Evolutionary conservation across 1,140 invertebrate genomes (phyloP), one percentile per base, ranked within the genome.

Genomic region (Cydia fagiglandana): DNA sequence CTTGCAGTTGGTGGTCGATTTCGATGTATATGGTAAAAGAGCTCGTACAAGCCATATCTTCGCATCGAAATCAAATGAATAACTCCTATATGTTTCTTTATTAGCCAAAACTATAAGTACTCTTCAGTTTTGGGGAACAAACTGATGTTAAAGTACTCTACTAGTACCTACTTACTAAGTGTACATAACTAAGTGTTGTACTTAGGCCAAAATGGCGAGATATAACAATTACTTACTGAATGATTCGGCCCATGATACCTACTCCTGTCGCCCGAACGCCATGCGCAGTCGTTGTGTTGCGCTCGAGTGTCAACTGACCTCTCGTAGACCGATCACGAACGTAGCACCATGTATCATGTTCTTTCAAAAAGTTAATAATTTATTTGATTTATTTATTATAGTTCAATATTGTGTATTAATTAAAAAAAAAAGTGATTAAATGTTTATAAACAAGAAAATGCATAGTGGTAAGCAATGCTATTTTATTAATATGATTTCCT

Each of bases 161-260:
- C 30, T 30, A 30, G 30, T 30, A 30, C 3, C n/a, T n/a, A n/a
- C 24, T 24, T 24, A 24, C 24, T 24, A 24, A 30, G 30, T 30
- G 30, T 30, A 30, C 24, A 24, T 24, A 24, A n/a, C n/a, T n/a
- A n/a, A 30, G 2, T 30, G 30, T 81, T 83, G 77, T 84, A 80
- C 81, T 83, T 87, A 75, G 80, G 86, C 50, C 79, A 76, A 66
- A 85, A 81, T 3, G 68, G 73, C 68, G 47, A n/a, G 74, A 68
- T 74, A 70, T 76, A 38, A 77, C 76, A 79, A 75, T 76, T 81
- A 83, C 83, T 81, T 81, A 86, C 86, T 30, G 30, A 24, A 24
- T 86, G 82, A 84, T 85, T 87, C 80, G 79, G 68, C 75, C 75
- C 76, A 73, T 83, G 77, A 81, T 79, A 80, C 24, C 24, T 24